A percentile compares a stretch with the other conserved stretches of the same genome.
These are phyloP conservation scores for Noctua fimbriata DNA, from an alignment of 2,888 invertebrate species.

Conservation along the genomic window DNA sequence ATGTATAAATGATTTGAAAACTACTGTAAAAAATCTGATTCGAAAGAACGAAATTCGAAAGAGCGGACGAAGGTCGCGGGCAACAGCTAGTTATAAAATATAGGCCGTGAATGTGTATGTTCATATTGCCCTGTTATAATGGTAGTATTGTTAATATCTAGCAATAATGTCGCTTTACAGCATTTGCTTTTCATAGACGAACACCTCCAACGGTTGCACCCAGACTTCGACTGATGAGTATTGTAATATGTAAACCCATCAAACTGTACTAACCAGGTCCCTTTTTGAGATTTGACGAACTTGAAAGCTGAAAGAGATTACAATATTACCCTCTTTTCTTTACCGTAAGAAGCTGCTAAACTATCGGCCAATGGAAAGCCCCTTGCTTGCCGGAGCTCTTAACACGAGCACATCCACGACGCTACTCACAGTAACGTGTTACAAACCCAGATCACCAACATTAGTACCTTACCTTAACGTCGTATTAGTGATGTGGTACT, in stretches of 20 bases:
- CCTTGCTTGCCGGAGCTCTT: too few relatives aligned
- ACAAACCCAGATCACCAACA: too few relatives aligned
- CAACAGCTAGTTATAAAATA: too few relatives aligned
- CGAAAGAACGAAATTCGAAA: too few relatives aligned
- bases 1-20: too few relatives aligned
- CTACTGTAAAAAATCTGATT: too few relatives aligned
- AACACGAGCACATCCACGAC: too few relatives aligned
- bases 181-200: constrained; percentile 50
- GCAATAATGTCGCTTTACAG: constrained; percentile 39
- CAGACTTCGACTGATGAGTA: constrained; percentile 18
- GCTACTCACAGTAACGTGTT: too few relatives aligned
- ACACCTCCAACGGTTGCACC: constrained; percentile 41
- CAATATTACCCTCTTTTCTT: neutral
- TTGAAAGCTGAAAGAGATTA: constrained; percentile 33
- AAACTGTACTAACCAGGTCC: constrained; percentile 32
- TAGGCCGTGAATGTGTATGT: constrained; percentile 29
- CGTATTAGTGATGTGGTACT: too few relatives aligned
- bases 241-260: constrained; percentile 50
- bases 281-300: constrained; percentile 48
- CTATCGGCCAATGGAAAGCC: too few relatives aligned
- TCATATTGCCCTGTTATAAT: constrained; percentile 21
- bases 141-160: neutral
- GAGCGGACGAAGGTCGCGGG: too few relatives aligned
- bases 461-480: too few relatives aligned
- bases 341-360: neutral